Evolutionary conservation across 2,888 invertebrate species (phyloP).

Genomic region (Asteroscopus sphinx): DNA sequence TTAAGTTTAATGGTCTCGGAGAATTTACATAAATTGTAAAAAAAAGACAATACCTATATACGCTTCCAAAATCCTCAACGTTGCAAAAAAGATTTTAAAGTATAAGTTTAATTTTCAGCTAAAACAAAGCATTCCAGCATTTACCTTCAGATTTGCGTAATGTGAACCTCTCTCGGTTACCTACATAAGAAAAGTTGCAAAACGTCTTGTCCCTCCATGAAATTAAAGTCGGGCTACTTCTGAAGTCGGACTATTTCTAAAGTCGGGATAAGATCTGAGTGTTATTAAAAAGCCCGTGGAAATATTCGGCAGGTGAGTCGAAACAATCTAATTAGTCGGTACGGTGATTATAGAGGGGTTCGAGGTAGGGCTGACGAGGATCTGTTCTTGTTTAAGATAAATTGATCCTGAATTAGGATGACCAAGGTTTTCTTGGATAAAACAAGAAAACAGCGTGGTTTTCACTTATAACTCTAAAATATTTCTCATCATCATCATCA

Average conservation of each 20-base stretch:
- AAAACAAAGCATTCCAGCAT: neutral
- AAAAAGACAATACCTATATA: no score
- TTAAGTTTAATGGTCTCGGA: no score
- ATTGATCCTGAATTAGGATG: no score
- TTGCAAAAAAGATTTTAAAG: neutral
- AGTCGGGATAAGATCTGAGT: conserved; percentile 3
- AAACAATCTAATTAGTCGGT: conserved; percentile 35
- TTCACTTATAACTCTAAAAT: no score
- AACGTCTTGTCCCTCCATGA: conserved; percentile 2
- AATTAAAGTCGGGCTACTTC: conserved; percentile 12
- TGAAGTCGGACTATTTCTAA: conserved; percentile 8
- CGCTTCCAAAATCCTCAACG: no score
- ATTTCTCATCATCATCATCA: no score
- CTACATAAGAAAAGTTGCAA: conserved; percentile 12
- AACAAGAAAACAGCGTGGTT: no score
- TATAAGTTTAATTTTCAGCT: neutral
- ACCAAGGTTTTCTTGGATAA: neutral
- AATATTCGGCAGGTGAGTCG: conserved; percentile 26
- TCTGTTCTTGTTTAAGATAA: neutral
- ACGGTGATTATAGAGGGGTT: conserved; percentile 8
- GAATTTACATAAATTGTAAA: no score
- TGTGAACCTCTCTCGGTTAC: conserved; percentile 21
- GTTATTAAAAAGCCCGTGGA: conserved; percentile 22
- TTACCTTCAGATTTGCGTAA: conserved; percentile 12
- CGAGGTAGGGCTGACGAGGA: conserved; percentile 20